Conservation (phyloP, 2,113 vertebrate species). For the Terrapene triunguis region DNA sequence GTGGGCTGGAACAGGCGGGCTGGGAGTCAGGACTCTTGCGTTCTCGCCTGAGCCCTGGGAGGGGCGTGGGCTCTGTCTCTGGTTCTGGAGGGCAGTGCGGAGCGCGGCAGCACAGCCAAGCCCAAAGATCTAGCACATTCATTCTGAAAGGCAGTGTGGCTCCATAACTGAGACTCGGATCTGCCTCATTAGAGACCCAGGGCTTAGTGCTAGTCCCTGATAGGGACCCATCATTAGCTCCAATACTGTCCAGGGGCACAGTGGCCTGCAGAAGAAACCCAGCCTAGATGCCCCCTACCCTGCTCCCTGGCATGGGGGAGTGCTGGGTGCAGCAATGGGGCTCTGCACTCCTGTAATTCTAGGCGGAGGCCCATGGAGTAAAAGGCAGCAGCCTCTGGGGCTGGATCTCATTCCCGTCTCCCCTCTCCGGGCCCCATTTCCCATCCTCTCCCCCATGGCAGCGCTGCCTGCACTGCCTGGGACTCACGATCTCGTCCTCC, state of each 20-base stretch:
- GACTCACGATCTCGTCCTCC: conserved; percentile 93
- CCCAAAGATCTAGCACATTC: neutral
- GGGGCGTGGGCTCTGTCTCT: neutral
- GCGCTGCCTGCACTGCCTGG: accelerated
- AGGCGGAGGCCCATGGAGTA: no score
- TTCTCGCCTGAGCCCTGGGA: neutral
- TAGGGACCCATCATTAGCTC: no score
- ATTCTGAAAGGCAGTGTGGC: neutral
- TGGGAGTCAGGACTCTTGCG: neutral
- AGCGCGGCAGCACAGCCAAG: neutral
- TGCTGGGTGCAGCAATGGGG: no score
- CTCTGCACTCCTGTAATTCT: no score
- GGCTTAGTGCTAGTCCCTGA: neutral
- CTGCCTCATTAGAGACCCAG: neutral
- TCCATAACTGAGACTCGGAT: neutral
- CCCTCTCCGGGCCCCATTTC: no score
- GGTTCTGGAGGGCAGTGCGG: neutral
- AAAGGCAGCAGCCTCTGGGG: no score
- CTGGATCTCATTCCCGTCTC: neutral
- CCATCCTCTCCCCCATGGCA: neutral
- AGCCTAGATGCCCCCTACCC: no score
- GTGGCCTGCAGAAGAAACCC: no score
- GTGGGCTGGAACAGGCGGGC: no score
- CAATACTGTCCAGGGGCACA: no score
- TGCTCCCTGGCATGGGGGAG: no score